phyloP scores from a whole-genome alignment of 2,113 vertebrate species.

The Salvelinus alpinus region DNA sequence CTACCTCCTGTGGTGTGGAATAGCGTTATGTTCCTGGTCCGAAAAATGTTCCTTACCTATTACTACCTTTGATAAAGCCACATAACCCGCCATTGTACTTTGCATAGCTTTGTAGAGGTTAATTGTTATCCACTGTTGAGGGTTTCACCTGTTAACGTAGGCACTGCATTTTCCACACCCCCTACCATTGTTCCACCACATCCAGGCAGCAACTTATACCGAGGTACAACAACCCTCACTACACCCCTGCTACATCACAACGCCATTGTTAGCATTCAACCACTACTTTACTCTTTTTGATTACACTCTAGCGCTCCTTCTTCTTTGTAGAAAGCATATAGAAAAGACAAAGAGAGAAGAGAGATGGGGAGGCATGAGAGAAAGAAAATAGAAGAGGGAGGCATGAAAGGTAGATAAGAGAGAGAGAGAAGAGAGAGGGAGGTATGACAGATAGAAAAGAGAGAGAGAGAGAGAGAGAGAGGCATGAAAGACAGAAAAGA shows the following conservation, averaged over 20 bases:
- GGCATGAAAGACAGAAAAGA: slow-evolving; percentile 5
- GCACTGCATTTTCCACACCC: not conserved
- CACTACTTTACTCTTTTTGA: slow-evolving; percentile 24
- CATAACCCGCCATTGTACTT: no score
- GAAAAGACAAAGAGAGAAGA: not conserved
- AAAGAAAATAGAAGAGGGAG: not conserved
- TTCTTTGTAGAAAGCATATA: not conserved
- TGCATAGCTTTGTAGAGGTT: no score
- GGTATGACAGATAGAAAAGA: slow-evolving; percentile 37
- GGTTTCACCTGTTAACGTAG: no score
- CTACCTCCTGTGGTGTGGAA: no score
- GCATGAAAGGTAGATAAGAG: slow-evolving; percentile 42
- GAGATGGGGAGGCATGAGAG: not conserved
- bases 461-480: slow-evolving; percentile 37
- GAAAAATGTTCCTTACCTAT: not conserved
- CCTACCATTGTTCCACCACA: not conserved
- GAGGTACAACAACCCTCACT: not conserved
- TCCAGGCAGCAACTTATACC: not conserved
- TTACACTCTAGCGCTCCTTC: not conserved
- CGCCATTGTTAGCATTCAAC: slow-evolving; percentile 13
- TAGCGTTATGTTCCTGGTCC: no score
- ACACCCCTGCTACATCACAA: slow-evolving; percentile 4
- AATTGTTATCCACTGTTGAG: no score
- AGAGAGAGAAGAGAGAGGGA: slow-evolving; percentile 37
- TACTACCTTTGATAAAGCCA: not conserved